Evolutionary conservation across 2,888 invertebrate genomes (phyloP).

Genomic region (Leucoptera coffeella): DNA sequence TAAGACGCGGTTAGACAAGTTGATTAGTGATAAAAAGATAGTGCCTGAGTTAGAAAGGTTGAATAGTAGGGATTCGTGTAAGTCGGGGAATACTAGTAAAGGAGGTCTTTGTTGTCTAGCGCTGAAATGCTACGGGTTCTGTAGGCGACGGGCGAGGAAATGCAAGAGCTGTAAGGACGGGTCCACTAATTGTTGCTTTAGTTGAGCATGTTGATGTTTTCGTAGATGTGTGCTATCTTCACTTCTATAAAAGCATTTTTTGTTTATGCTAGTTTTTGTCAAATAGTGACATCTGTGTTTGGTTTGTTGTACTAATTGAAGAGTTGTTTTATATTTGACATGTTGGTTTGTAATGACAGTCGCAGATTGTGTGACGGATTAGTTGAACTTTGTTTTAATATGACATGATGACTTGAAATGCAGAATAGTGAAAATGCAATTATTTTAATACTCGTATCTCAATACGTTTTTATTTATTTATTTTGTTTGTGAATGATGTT

Average conservation of each 20-base stretch:
- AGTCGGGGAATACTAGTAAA: slow-evolving; percentile 23
- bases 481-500: too few relatives aligned
- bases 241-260: neutral
- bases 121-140: slow-evolving; percentile 36
- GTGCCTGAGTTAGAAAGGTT: slow-evolving; percentile 22
- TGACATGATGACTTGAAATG: too few relatives aligned
- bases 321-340: too few relatives aligned
- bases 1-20: slow-evolving; percentile 53
- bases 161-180: slow-evolving; percentile 12
- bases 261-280: neutral
- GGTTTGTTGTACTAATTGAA: too few relatives aligned
- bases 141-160: slow-evolving; percentile 25
- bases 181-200: slow-evolving; percentile 17
- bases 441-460: too few relatives aligned
- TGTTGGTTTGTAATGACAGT: too few relatives aligned
- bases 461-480: too few relatives aligned
- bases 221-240: slow-evolving; percentile 9
- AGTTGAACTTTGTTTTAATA: too few relatives aligned
- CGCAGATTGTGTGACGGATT: too few relatives aligned
- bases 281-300: too few relatives aligned
- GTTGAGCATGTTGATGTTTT: slow-evolving; percentile 24
- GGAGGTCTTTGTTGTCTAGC: slow-evolving; percentile 31
- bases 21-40: slow-evolving; percentile 19
- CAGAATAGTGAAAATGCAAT: too few relatives aligned
- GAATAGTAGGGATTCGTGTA: slow-evolving; percentile 32